These are phyloP conservation scores for Troilus luridus DNA, from an alignment of 2,888 invertebrate species.

Conservation along the genomic window DNA sequence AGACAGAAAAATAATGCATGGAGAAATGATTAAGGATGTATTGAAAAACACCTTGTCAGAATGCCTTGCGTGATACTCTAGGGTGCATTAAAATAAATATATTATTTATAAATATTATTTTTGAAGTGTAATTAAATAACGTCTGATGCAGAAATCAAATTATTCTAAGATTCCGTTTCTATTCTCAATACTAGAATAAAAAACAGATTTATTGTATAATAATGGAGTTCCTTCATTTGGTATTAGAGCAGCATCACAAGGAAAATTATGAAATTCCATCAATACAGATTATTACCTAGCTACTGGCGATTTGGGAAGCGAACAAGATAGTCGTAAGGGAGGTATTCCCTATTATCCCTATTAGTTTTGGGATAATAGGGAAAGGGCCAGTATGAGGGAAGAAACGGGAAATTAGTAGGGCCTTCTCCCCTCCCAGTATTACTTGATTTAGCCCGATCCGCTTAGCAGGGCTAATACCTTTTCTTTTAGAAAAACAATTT, in stretches of 20 bases:
- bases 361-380: conserved; percentile 20
- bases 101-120: no score
- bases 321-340: neutral
- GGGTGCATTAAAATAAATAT: no score
- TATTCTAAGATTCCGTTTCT: no score
- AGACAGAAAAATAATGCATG: no score
- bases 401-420: neutral
- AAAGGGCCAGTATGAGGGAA: neutral
- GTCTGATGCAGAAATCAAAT: no score
- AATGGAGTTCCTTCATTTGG: no score
- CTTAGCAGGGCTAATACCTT: neutral
- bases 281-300: neutral
- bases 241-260: neutral
- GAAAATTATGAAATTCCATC: neutral
- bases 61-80: no score
- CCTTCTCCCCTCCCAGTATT: neutral
- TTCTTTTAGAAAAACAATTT: neutral
- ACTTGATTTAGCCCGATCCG: conserved; percentile 11
- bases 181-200: no score
- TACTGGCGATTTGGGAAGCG: neutral
- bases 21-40: no score
- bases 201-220: no score
- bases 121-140: no score
- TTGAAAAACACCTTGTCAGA: no score
- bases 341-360: neutral